phyloP scores from a whole-genome alignment of 1,140 invertebrate species.

The Rhagoletis pomonella region DNA sequence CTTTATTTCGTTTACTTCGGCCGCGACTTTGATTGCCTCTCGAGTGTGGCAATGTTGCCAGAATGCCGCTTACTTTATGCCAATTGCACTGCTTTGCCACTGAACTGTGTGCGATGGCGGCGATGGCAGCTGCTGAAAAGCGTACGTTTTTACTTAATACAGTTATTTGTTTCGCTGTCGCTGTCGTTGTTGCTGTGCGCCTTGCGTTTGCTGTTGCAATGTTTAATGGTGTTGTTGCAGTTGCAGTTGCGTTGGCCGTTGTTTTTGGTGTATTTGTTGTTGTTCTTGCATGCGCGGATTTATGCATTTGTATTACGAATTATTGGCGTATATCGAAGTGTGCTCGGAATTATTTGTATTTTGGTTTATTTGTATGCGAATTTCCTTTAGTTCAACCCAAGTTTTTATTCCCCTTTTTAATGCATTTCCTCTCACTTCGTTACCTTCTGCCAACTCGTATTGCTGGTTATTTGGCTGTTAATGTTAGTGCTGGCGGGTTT shows the following conservation, averaged over 20 bases:
- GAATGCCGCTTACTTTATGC: not conserved
- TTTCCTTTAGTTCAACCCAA: too few species aligned
- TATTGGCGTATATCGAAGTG: not conserved
- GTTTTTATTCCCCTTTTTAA: too few species aligned
- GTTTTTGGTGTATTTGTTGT: conserved; percentile 20
- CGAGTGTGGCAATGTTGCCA: conserved; percentile 10
- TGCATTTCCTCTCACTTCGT: not conserved
- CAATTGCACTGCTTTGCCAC: conserved; percentile 39
- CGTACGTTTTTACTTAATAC: not conserved
- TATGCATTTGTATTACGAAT: conserved; percentile 53
- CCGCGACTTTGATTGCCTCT: conserved; percentile 33
- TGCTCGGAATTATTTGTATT: not conserved
- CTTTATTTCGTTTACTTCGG: not conserved
- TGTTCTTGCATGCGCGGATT: conserved; percentile 52
- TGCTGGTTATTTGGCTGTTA: not conserved
- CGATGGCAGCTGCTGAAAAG: not conserved
- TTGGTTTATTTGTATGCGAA: too few species aligned
- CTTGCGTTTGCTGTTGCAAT: conserved; percentile 3
- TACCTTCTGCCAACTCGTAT: not conserved
- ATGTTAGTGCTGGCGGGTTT: not conserved
- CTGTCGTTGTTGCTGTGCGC: not conserved
- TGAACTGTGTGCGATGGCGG: not conserved
- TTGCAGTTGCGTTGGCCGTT: not conserved
- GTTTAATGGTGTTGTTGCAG: conserved; percentile 1
- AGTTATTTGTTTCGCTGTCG: not conserved